Evolutionary conservation across 2,797 vertebrate species (phyloP).

Genomic region (Oreochromis mossambicus): DNA sequence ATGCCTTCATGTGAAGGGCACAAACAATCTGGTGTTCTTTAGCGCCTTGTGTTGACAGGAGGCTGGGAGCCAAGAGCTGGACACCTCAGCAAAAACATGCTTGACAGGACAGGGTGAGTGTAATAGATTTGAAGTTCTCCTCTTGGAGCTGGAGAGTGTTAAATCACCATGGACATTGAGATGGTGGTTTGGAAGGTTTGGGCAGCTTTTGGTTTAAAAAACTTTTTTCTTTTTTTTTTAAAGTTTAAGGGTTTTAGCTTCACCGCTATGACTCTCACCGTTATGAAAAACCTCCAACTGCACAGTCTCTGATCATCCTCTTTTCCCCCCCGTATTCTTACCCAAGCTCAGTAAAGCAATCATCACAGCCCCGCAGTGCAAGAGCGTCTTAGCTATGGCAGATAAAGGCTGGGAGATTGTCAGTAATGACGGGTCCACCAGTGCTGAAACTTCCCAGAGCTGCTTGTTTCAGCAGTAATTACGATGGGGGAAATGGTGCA

Average conservation of each 20-base stretch:
- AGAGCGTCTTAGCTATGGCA: conserved; percentile 49
- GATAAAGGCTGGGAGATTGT: conserved; percentile 66
- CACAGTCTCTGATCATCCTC: conserved; percentile 30
- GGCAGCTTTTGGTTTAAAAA: conserved; percentile 44
- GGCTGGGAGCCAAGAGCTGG: conserved; percentile 22
- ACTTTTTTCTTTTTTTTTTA: not conserved
- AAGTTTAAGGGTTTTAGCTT: conserved; percentile 1
- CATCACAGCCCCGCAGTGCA: conserved; percentile 44
- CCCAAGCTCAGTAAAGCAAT: conserved; percentile 41
- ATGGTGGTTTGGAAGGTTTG: conserved; percentile 44
- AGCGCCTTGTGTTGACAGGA: conserved; percentile 13
- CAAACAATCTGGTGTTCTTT: conserved; percentile 3
- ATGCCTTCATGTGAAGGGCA: not conserved
- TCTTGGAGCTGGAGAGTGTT: conserved; percentile 24
- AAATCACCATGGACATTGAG: conserved; percentile 65
- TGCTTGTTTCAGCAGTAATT: conserved; percentile 73
- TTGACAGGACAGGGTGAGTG: conserved; percentile 46
- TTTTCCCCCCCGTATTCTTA: not conserved
- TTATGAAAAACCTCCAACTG: conserved; percentile 30
- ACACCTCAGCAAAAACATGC: conserved; percentile 28
- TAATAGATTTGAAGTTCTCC: conserved; percentile 50
- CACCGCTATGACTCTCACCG: not conserved
- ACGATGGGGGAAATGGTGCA: conserved; percentile 29
- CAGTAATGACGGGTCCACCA: conserved; percentile 65
- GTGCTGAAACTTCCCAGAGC: conserved; percentile 59